phyloP scores from a whole-genome alignment of 1,140 invertebrate species.

The Eurosta solidaginis region DNA sequence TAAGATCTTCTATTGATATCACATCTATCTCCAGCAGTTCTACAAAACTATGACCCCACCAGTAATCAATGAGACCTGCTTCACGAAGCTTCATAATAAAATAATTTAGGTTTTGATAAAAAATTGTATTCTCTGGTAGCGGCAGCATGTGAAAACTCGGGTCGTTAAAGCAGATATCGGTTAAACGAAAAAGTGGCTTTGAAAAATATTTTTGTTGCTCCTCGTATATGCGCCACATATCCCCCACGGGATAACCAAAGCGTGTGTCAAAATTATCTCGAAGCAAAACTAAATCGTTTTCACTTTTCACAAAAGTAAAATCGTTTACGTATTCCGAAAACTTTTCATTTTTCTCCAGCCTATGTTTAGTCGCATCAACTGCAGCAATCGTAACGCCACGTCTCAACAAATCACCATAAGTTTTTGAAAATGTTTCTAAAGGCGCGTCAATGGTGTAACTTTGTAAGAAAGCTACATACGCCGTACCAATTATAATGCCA shows the following conservation, averaged over 20 bases:
- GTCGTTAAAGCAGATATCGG: conserved; percentile 5
- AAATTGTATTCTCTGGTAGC: neutral
- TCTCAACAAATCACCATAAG: neutral
- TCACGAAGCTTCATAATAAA: neutral
- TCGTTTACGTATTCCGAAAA: too few relatives aligned
- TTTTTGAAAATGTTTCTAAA: neutral
- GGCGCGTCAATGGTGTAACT: neutral
- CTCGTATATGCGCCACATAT: neutral
- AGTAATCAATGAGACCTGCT: neutral
- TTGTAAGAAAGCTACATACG: neutral
- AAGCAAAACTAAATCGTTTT: too few relatives aligned
- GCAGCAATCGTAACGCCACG: neutral
- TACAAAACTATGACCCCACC: neutral
- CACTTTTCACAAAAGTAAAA: too few relatives aligned
- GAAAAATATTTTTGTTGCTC: conserved; percentile 22
- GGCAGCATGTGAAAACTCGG: neutral
- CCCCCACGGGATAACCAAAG: neutral
- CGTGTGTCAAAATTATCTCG: neutral
- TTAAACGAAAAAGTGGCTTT: neutral
- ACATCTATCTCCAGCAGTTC: neutral
- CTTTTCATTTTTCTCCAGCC: too few relatives aligned
- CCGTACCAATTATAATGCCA: neutral
- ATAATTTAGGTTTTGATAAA: neutral
- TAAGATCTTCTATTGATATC: neutral
- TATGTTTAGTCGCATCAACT: neutral